A percentile compares a stretch with the other conserved stretches of the same genome.
These are phyloP conservation scores for Podarcis lilfordi DNA, from an alignment of 2,797 vertebrate species.

Conservation along the genomic window DNA sequence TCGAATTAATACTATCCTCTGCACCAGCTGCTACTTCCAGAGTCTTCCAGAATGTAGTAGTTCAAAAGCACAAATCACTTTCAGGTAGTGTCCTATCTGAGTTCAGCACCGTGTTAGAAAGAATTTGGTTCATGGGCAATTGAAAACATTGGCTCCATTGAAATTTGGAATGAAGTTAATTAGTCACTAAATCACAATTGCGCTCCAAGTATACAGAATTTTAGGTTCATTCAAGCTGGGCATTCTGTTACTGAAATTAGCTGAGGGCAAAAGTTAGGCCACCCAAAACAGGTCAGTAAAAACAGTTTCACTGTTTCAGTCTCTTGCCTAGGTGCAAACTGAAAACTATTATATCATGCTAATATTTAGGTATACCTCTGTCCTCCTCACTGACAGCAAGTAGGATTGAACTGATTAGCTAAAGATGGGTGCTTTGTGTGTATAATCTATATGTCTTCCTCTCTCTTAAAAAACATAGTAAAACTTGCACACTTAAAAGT, in stretches of 20 bases:
- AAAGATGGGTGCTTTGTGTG: background rate
- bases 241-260: background rate
- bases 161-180: background rate
- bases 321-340: background rate
- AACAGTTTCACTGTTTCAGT: background rate
- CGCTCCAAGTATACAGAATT: background rate
- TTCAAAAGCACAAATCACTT: background rate
- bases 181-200: background rate
- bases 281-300: background rate
- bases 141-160: background rate
- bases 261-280: background rate
- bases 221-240: background rate
- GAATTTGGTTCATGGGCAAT: background rate
- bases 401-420: background rate
- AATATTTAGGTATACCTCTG: background rate
- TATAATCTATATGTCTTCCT: background rate
- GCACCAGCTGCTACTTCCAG: background rate
- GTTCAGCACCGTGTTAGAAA: background rate
- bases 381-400: background rate
- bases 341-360: background rate
- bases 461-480: conserved; percentile 15
- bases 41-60: background rate
- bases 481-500: background rate
- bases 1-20: background rate
- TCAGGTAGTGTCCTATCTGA: background rate